phyloP scores from a whole-genome alignment of 2,888 invertebrate species.

The Agrotis ipsilon region DNA sequence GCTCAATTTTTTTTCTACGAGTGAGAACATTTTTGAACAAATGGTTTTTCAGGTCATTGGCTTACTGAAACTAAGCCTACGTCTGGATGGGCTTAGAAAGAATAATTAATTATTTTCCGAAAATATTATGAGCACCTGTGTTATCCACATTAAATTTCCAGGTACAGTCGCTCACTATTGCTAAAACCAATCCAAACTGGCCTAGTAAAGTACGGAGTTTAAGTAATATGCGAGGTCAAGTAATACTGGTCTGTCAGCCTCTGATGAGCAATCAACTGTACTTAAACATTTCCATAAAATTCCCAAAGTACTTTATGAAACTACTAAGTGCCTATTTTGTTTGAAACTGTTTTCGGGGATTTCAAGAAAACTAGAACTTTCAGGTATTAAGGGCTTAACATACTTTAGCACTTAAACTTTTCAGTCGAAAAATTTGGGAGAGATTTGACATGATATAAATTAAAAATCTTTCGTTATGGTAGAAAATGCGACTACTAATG shows the following conservation, averaged over 20 bases:
- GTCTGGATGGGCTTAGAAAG: slow-evolving; percentile 4
- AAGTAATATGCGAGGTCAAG: background rate
- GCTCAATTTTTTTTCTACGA: slow-evolving; percentile 14
- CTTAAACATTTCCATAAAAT: slow-evolving; percentile 8
- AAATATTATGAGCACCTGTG: background rate
- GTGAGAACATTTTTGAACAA: background rate
- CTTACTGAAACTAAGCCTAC: slow-evolving; percentile 1
- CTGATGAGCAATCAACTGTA: background rate
- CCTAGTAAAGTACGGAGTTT: background rate
- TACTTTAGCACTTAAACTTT: slow-evolving; percentile 22
- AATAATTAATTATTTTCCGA: slow-evolving; percentile 28
- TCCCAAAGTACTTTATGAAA: slow-evolving; percentile 24
- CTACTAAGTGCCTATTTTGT: slow-evolving; percentile 6
- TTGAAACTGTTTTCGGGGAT: slow-evolving; percentile 8
- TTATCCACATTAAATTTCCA: background rate
- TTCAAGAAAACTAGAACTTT: slow-evolving; percentile 9
- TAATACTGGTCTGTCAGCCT: background rate
- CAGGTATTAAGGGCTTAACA: background rate
- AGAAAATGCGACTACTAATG: too few relatives aligned
- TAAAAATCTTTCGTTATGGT: too few relatives aligned
- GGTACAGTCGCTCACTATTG: background rate
- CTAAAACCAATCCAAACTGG: background rate
- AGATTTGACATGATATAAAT: background rate
- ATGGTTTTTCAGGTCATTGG: slow-evolving; percentile 15
- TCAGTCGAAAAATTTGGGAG: background rate